These are phyloP conservation scores for Unio pictorum DNA, from an alignment of 2,888 invertebrate species.

Conservation along the genomic window DNA sequence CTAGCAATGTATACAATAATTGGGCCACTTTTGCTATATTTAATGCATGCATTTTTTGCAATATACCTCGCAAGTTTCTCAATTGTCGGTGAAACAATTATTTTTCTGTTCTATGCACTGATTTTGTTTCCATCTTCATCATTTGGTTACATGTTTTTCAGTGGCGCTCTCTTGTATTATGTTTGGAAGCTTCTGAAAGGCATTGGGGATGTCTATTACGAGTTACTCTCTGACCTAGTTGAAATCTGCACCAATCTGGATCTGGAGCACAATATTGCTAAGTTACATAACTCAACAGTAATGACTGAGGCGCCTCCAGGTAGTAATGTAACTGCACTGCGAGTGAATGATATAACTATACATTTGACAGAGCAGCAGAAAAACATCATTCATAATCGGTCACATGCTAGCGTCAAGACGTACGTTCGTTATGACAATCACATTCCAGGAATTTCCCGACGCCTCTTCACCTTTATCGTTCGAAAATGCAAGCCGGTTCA, in stretches of 20 bases:
- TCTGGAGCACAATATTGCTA: constrained; percentile 1
- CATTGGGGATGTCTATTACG: constrained; percentile 14
- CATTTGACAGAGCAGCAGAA: no score
- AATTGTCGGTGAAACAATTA: constrained; percentile 12
- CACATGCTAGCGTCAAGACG: no score
- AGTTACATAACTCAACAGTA: constrained; percentile 6
- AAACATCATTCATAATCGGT: no score
- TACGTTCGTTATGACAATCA: constrained; percentile 8
- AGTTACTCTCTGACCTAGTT: constrained; percentile 18
- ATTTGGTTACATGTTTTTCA: constrained; percentile 28
- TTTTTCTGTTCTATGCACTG: constrained; percentile 16
- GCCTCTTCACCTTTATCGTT: constrained; percentile 10
- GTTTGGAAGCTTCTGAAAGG: constrained; percentile 9
- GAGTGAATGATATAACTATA: no score
- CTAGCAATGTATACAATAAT: no score
- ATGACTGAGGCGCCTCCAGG: neutral
- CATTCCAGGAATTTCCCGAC: constrained; percentile 9
- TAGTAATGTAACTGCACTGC: no score
- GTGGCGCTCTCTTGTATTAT: constrained; percentile 14
- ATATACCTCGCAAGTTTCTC: constrained; percentile 15
- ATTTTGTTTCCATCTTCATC: constrained; percentile 16
- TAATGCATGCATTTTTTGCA: neutral
- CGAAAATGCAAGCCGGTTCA: constrained; percentile 13
- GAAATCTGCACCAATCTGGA: constrained; percentile 10
- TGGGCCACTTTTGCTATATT: no score